phyloP scores from a whole-genome alignment of 2,113 vertebrate species.

The Zosterops hypoxanthus region DNA sequence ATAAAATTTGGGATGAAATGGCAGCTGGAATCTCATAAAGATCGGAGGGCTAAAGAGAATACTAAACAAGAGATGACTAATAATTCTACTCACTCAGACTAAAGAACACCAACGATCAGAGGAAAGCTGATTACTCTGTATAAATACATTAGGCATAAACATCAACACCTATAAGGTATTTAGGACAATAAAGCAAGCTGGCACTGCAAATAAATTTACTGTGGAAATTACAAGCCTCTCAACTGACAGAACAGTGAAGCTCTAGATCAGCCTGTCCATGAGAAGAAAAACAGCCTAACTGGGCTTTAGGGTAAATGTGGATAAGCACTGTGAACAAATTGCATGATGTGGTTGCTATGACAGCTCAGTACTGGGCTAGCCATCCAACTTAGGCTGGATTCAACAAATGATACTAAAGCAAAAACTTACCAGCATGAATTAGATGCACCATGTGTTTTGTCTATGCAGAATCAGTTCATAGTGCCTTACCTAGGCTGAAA shows the following conservation, averaged over 20 bases:
- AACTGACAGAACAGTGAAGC: not conserved
- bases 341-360: constrained; percentile 54
- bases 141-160: not conserved
- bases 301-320: constrained; percentile 11
- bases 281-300: constrained; percentile 33
- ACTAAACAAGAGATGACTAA: not conserved
- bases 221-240: constrained; percentile 14
- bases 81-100: not conserved
- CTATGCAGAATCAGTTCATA: not conserved
- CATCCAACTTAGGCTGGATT: not conserved
- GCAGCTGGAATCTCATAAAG: not conserved
- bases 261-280: not conserved
- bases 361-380: constrained; percentile 31
- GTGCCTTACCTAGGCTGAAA: not conserved
- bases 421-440: not conserved
- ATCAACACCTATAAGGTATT: not conserved
- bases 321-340: constrained; percentile 36
- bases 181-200: not conserved
- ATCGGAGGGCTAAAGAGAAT: not conserved
- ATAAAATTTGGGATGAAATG: not conserved
- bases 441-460: not conserved
- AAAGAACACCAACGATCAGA: not conserved
- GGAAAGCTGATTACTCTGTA: not conserved
- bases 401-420: not conserved
- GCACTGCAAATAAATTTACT: not conserved